Percentiles rank a stretch among this genome's conserved stretches.
phyloP scores from a whole-genome alignment of 2,797 vertebrate genomes.

The Epinephelus awoara region DNA sequence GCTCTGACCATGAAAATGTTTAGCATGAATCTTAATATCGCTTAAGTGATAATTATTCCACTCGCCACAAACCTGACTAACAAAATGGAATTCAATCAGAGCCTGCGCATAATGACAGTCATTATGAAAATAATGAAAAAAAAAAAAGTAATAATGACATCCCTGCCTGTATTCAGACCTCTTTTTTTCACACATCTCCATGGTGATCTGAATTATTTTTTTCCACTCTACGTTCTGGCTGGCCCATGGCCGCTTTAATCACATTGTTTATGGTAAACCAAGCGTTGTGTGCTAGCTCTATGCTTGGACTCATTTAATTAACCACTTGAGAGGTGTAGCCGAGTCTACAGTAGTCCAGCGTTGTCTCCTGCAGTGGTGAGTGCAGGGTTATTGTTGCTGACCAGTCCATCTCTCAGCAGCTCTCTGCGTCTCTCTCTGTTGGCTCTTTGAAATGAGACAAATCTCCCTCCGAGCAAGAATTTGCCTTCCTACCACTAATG shows the following conservation, averaged over 20 bases:
- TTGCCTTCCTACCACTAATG: constrained; percentile 52
- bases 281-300: constrained; percentile 67
- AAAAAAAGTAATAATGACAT: constrained; percentile 96
- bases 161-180: constrained; percentile 91
- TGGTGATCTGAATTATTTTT: constrained; percentile 89
- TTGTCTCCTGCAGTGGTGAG: constrained; percentile 70
- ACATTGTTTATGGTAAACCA: constrained; percentile 84
- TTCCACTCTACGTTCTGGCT: constrained; percentile 58
- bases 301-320: constrained; percentile 80
- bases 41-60: constrained; percentile 98
- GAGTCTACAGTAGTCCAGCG: constrained; percentile 41
- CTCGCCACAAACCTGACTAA: constrained; percentile 95
- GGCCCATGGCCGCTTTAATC: constrained; percentile 73
- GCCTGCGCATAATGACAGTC: constrained; percentile 96
- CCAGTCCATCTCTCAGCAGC: constrained; percentile 65
- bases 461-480: constrained; percentile 51
- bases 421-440: constrained; percentile 42
- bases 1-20: constrained; percentile 94
- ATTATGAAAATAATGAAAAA: constrained; percentile 92
- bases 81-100: constrained; percentile 98
- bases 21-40: constrained; percentile 84
- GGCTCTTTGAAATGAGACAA: constrained; percentile 61
- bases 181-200: constrained; percentile 88
- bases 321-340: constrained; percentile 80
- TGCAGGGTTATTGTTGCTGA: constrained; percentile 87